Evolutionary conservation across 1,140 invertebrate genomes (phyloP).

Genomic region (Aphidius gifuensis): DNA sequence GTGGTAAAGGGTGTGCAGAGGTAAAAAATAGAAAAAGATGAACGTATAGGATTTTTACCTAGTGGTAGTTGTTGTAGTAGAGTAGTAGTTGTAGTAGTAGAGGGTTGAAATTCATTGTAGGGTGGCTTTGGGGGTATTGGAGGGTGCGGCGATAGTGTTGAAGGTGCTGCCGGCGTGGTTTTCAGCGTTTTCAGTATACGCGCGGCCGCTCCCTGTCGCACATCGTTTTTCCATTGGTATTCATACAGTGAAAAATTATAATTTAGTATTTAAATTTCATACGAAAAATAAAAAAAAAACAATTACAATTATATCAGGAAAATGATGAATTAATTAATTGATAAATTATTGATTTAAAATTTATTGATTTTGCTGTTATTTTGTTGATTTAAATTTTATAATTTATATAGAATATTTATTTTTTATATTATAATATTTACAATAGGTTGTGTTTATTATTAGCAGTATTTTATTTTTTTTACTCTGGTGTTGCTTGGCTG

Average conservation of each 20-base stretch:
- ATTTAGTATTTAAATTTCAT: too few relatives aligned
- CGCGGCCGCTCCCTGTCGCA: slow-evolving; percentile 52
- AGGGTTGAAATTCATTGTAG: slow-evolving; percentile 27
- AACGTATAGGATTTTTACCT: not conserved
- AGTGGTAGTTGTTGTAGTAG: slow-evolving; percentile 4
- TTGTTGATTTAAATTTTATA: too few relatives aligned
- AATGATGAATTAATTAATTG: too few relatives aligned
- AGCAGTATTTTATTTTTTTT: too few relatives aligned
- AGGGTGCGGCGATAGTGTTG: slow-evolving; percentile 23
- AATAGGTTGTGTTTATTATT: too few relatives aligned
- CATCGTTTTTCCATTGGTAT: slow-evolving; percentile 26
- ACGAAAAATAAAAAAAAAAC: too few relatives aligned
- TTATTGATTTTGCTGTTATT: too few relatives aligned
- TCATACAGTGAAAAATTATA: not conserved
- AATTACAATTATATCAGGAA: too few relatives aligned
- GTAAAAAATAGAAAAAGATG: slow-evolving; percentile 10
- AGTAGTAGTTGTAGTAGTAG: slow-evolving; percentile 19
- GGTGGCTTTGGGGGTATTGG: slow-evolving; percentile 31
- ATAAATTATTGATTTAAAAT: too few relatives aligned
- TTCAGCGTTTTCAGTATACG: slow-evolving; percentile 49
- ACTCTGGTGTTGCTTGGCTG: too few relatives aligned
- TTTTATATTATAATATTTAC: too few relatives aligned
- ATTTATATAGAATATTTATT: too few relatives aligned
- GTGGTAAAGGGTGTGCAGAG: not conserved
- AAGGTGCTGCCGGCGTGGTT: slow-evolving; percentile 27